Evolutionary conservation across 1,140 invertebrate species (phyloP), one percentile per base, ranked within the genome.

Genomic region (Calliphora vicina): DNA sequence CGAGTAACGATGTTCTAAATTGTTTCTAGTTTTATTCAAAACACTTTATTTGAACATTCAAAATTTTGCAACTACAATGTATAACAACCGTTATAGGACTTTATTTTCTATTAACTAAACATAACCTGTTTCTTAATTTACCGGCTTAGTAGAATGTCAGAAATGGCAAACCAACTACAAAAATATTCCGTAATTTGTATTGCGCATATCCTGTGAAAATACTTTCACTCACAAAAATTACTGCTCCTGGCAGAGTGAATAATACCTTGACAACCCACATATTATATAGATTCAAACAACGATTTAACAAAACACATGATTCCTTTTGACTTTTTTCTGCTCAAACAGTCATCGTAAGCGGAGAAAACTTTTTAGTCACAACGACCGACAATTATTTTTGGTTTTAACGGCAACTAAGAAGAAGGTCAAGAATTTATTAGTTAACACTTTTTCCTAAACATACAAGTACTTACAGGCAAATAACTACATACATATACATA

Each of bases 391-490:
- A 23, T 67, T 67, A 15, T 45, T 78, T 74, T 42, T 78, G 9
- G 42, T 42, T 76, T 43, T 78, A 78, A 78, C 74, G 74, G 74
- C 42, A 45, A 78, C 74, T 2, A 78, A 45, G 72, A 78, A 27
- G 42, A 43, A 43, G 74, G 74, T 78, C 74, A 78, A 78, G 74
- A 78, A 43, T 45, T 78, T 78, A 25, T 78, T 78, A 78, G 35
- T 78, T 78, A 78, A 78, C 35, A 78, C 42, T 23, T 35, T n/a
- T 35, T 35, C 35, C 1, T 6, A 57, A n/a, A 57, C 17, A 57
- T n/a, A n/a, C n/a, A n/a, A n/a, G n/a, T n/a, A 57, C 50, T n/a
- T 57, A 57, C 50, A n/a, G 35, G n/a, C n/a, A n/a, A n/a, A n/a
- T n/a, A n/a, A n/a, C n/a, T n/a, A 57, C 17, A 57, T n/a, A n/a